These are phyloP conservation scores for Spea multiplicata DNA, from an alignment of 2,113 vertebrate species.

Conservation along the genomic window DNA sequence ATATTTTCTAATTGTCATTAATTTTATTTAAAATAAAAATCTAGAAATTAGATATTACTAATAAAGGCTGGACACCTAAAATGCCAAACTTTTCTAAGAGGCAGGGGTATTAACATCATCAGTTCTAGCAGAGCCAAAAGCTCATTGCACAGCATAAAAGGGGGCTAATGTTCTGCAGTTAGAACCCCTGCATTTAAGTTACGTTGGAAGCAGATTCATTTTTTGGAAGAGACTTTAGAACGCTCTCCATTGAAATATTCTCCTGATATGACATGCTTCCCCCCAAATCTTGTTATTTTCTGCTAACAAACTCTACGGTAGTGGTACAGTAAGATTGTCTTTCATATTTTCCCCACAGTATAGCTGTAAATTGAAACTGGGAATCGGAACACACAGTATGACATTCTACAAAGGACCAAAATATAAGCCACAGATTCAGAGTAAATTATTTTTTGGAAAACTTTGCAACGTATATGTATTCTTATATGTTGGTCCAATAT, in stretches of 20 bases:
- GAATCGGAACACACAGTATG: neutral
- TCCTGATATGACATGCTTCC: conserved; percentile 23
- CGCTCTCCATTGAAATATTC: conserved; percentile 4
- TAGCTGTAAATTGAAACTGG: neutral
- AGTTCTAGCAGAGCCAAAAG: neutral
- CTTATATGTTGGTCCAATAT: neutral
- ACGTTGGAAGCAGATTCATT: conserved; percentile 28
- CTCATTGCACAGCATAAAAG: conserved; percentile 14
- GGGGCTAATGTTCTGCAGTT: conserved; percentile 33
- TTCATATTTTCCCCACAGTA: neutral
- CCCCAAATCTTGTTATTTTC: conserved; percentile 13
- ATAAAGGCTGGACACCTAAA: conserved; percentile 23
- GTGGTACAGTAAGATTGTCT: neutral
- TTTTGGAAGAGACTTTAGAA: conserved; percentile 14
- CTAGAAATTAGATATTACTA: conserved; percentile 42
- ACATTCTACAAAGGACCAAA: neutral
- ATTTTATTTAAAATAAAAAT: conserved; percentile 34
- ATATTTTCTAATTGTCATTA: conserved; percentile 40
- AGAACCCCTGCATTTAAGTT: conserved; percentile 41
- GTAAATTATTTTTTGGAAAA: neutral
- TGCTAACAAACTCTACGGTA: neutral
- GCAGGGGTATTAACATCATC: conserved; percentile 24
- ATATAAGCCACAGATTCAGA: no score
- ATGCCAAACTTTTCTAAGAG: conserved; percentile 33
- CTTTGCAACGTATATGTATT: neutral